Conservation (phyloP, 2,113 vertebrate genomes). For the Hemichromis elongatus region DNA sequence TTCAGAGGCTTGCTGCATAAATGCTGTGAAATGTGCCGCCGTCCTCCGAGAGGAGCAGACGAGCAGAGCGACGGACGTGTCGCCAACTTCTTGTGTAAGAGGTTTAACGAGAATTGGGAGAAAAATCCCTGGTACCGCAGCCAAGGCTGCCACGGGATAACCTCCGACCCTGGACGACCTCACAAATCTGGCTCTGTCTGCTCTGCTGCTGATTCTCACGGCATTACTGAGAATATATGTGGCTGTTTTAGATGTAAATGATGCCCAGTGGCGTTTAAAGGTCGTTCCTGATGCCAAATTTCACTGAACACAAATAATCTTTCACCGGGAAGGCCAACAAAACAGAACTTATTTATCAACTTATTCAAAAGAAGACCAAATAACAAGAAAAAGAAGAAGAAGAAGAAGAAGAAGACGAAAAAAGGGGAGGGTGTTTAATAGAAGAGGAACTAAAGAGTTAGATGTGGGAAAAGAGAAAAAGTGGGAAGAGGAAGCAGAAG, state of each 20-base stretch:
- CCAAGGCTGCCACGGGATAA: slow-evolving; percentile 17
- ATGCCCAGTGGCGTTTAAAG: background rate
- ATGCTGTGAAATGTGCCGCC: background rate
- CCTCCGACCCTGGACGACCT: background rate
- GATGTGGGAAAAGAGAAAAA: background rate
- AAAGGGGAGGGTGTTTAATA: background rate
- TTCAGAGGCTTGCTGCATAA: background rate
- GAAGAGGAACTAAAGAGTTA: background rate
- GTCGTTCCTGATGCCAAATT: background rate
- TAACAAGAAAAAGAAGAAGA: background rate
- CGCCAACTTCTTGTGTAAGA: slow-evolving; percentile 48
- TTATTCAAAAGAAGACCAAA: background rate
- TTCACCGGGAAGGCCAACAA: background rate
- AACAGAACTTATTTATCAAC: background rate
- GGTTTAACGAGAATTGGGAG: slow-evolving; percentile 41
- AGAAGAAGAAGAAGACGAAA: background rate
- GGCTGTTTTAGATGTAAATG: background rate
- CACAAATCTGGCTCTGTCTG: background rate
- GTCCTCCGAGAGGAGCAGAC: background rate
- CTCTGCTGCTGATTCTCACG: background rate
- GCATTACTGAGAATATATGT: background rate
- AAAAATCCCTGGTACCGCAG: slow-evolving; percentile 21
- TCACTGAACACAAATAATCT: accelerated
- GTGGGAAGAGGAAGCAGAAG: accelerated
- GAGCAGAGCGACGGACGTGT: background rate